Base-by-base conservation (phyloP, 2,888 invertebrate genomes). In the Melipona bicolor region DNA sequence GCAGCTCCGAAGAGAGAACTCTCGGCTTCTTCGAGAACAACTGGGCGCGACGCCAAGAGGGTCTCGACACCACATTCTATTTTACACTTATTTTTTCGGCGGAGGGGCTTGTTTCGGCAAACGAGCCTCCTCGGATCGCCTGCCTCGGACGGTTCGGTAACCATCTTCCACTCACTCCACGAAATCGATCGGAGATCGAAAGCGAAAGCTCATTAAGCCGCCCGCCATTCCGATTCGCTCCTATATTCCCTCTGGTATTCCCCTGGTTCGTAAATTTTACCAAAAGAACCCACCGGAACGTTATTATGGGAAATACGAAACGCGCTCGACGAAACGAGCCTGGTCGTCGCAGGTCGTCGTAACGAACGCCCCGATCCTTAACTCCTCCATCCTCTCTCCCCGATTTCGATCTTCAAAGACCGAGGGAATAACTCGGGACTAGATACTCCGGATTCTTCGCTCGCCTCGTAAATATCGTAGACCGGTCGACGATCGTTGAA, bases 141-240 rank as follows among this genome's bases (percentile, higher is more conserved):
- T 52, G 52, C 52, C 61, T 19, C 62, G 61, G n/a, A 32, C 49
- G 32, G 67, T 32, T 56, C 56, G 62, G 68, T 75, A 73, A 76
- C 70, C 9, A 62, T 77, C n/a, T 24, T 36, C 36, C 68, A 15
- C 65, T 13, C 4, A 36, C 36, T 36, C 36, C 36, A 36, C 54
- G 19, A 54, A 81, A 74, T 78, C 84, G 81, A 85, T 84, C 78
- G 81, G 70, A 71, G 84, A 85, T 85, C 85, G 85, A 85, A 81
- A 84, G 74, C 84, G 84, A 85, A 84, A 85, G 85, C 81, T 79
- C 84, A 77, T 85, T 85, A 85, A 85, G 71, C 68, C 74, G 71
- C 68, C 62, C 74, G 68, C 67, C 74, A 36, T 75, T 76, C 75
- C 72, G 82, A 76, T 67, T 83, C 81, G 77, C 81, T 15, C 68